These are phyloP conservation scores for Sciurus vulgaris DNA, from an alignment of 2,797 vertebrate species.

Conservation along the genomic window DNA sequence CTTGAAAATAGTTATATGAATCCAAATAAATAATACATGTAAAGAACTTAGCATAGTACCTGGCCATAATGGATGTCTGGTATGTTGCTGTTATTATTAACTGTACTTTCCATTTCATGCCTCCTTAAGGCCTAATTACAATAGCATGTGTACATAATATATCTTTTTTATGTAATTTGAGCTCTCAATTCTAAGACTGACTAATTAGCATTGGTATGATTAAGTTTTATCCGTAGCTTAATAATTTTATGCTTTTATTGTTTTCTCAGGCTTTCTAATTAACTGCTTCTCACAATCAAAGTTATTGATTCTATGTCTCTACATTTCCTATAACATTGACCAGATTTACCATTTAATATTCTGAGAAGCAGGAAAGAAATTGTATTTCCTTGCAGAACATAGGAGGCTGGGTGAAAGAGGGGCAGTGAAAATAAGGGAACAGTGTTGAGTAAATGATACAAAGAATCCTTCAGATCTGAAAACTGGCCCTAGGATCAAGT, in stretches of 20 bases:
- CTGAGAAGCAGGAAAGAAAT: neutral
- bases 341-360: neutral
- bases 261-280: constrained; percentile 45
- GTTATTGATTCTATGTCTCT: constrained; percentile 11
- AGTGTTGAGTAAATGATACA: neutral
- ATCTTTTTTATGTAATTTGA: neutral
- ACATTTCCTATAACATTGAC: neutral
- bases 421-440: neutral
- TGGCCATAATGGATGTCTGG: neutral
- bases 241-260: constrained; percentile 22
- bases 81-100: neutral
- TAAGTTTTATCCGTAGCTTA: neutral
- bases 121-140: neutral
- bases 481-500: neutral
- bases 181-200: constrained; percentile 33
- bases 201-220: constrained; percentile 14
- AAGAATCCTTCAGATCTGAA: neutral
- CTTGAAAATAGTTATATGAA: constrained; percentile 40
- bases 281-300: constrained; percentile 5
- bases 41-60: neutral
- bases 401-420: neutral
- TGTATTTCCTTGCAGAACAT: neutral
- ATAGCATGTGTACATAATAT: neutral
- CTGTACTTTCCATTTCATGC: neutral
- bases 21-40: constrained; percentile 1